Conservation (phyloP, 2,888 invertebrate species). For the Galerucella calmariensis region DNA sequence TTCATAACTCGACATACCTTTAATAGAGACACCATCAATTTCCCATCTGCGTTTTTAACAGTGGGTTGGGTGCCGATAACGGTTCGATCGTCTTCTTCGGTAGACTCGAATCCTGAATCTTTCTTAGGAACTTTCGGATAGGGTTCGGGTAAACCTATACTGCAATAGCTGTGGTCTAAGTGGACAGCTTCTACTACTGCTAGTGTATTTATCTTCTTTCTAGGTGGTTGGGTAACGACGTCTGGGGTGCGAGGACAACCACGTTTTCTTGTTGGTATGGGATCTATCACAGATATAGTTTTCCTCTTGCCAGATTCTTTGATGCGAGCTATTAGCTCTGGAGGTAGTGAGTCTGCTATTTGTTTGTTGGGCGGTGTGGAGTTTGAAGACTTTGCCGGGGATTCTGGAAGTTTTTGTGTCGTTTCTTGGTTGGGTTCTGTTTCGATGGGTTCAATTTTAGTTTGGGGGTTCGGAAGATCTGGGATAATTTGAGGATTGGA, state of each 20-base stretch:
- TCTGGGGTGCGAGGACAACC: conserved; percentile 32
- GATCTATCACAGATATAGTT: conserved; percentile 66
- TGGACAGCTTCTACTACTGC: conserved; percentile 55
- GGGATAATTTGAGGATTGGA: neutral
- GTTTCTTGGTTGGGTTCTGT: neutral
- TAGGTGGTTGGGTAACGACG: neutral
- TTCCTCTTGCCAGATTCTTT: conserved; percentile 67
- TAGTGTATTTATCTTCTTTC: conserved; percentile 25
- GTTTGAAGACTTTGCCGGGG: conserved; percentile 37
- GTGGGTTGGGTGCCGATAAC: conserved; percentile 55
- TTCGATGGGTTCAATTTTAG: neutral
- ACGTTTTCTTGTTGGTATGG: conserved; percentile 50
- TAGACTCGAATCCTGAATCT: conserved; percentile 59
- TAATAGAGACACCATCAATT: conserved; percentile 67
- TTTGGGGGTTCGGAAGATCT: neutral
- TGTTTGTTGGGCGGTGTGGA: conserved; percentile 50
- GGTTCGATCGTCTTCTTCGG: conserved; percentile 58
- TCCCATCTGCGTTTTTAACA: conserved; percentile 61
- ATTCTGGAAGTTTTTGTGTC: conserved; percentile 10
- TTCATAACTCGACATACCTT: conserved; percentile 60
- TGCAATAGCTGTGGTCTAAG: conserved; percentile 72
- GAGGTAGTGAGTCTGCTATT: conserved; percentile 64
- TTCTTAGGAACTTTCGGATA: conserved; percentile 53
- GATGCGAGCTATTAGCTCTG: conserved; percentile 69
- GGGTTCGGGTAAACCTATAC: conserved; percentile 24